Base-by-base conservation (phyloP, 2,888 invertebrate genomes). In the Atrina japonica region DNA sequence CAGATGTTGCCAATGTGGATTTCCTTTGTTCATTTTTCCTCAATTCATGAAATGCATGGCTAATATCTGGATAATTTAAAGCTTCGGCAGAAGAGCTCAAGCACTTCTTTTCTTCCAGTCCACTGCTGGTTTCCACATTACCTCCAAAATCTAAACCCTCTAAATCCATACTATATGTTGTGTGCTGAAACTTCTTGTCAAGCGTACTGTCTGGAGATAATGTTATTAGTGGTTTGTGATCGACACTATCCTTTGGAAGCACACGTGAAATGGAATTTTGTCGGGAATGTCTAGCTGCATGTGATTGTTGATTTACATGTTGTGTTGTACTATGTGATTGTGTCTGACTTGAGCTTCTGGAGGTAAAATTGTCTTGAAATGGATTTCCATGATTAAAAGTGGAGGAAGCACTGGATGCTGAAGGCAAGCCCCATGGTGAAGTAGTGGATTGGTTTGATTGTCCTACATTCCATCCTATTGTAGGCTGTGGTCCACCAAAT, bases 51-150 rank as follows among this genome's bases (percentile, higher is more conserved):
- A 86, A 86, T 21, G 82, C 85, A 70, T 71, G 75, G 27, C 84
- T 83, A n/a, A 85, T 85, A 60, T 86, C 86, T 23, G 86, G 86
- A 63, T 86, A 86, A 2, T 56, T 11, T 29, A 73, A 30, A 45
- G 80, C 80, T 16, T 80, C 79, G 35, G 70, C 3, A 9, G 76
- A 75, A 0, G 77, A 66, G 25, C 66, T 69, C 14, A 66, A 41
- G 35, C 58, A 23, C 16, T 45, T 71, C 53, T 74, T 53, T 43
- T 45, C 23, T 29, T 45, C n/a, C 18, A 29, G 18, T 16, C 41
- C 27, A 25, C 25, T 43, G n/a, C 45, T 55, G 9, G 11, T 6
- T 14, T 35, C n/a, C 1, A 29, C 25, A 45, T 30, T n/a, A 30
- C 30, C 49, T 52, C 63, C 76, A 69, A 86, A 86, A 61, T 83